Percentiles rank a stretch among this genome's conserved stretches.
phyloP scores from a whole-genome alignment of 2,888 invertebrate species.

The Caradrina kadenii region DNA sequence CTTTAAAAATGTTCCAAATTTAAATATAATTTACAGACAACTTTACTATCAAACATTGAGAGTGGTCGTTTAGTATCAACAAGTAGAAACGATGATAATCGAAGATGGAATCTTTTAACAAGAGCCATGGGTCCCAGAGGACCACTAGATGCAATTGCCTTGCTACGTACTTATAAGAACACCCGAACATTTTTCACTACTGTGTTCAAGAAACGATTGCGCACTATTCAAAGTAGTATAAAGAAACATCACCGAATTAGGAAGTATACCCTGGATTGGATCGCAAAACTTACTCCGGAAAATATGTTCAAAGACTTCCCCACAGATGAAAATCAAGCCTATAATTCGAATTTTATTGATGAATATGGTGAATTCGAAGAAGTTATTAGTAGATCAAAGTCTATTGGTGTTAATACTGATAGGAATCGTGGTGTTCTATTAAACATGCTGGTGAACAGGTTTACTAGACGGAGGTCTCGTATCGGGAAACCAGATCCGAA shows the following conservation, averaged over 20 bases:
- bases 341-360: conserved; percentile 19
- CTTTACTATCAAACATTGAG: conserved; percentile 7
- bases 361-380: conserved; percentile 6
- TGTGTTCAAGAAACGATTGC: conserved; percentile 19
- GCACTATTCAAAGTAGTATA: conserved; percentile 20
- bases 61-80: not conserved
- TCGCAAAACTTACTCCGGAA: conserved; percentile 25
- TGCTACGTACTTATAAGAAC: not conserved
- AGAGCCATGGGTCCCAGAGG: not conserved
- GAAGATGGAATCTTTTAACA: conserved; percentile 35
- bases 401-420: conserved; percentile 46
- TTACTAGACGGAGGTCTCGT: conserved; percentile 30
- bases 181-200: not conserved
- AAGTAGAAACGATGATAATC: not conserved
- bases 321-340: conserved; percentile 1
- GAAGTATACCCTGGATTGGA: conserved; percentile 37
- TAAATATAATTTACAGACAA: conserved; percentile 20
- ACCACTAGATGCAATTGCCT: conserved; percentile 15
- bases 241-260: conserved; percentile 21
- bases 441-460: conserved; percentile 31
- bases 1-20: too few relatives aligned
- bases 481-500: not conserved
- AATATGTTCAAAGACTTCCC: not conserved
- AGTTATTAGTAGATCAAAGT: conserved; percentile 26
- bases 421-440: conserved; percentile 24